Percentiles rank a stretch among this genome's conserved stretches.
Evolutionary conservation across 2,113 vertebrate genomes (phyloP).

Genomic region (Silurus meridionalis): DNA sequence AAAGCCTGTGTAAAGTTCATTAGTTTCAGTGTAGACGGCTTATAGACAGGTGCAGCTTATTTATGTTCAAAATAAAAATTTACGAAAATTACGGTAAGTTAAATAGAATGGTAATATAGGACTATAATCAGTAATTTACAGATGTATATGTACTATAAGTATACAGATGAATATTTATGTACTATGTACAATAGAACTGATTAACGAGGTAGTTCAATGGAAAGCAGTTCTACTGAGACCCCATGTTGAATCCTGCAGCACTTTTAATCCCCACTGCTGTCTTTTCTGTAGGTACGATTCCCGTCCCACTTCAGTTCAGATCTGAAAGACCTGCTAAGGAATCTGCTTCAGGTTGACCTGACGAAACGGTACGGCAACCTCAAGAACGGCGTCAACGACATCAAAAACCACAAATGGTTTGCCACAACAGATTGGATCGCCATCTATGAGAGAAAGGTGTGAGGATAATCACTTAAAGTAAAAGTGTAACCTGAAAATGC

Average conservation of each 20-base stretch:
- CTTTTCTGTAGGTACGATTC: constrained; percentile 84
- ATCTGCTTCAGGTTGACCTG: constrained; percentile 96
- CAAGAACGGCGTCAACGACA: constrained; percentile 98
- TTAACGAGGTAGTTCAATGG: background rate
- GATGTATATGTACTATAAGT: no score
- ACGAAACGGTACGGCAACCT: constrained; percentile 98
- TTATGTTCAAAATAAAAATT: no score
- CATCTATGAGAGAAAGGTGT: constrained; percentile 97
- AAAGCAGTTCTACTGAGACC: background rate
- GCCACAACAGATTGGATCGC: constrained; percentile 99
- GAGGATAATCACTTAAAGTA: background rate
- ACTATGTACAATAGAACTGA: background rate
- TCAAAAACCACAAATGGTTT: constrained; percentile 99
- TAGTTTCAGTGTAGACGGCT: no score
- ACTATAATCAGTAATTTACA: no score
- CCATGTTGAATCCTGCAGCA: background rate
- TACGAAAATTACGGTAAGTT: no score
- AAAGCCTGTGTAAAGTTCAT: no score
- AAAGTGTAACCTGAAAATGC: no score
- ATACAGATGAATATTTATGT: no score
- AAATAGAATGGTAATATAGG: no score
- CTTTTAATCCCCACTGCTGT: background rate
- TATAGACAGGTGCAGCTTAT: no score
- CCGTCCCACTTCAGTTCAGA: constrained; percentile 99
- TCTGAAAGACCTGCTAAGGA: constrained; percentile 95